These are phyloP conservation scores for Anhinga rufa DNA, from an alignment of 2,113 vertebrate species.

Conservation along the genomic window DNA sequence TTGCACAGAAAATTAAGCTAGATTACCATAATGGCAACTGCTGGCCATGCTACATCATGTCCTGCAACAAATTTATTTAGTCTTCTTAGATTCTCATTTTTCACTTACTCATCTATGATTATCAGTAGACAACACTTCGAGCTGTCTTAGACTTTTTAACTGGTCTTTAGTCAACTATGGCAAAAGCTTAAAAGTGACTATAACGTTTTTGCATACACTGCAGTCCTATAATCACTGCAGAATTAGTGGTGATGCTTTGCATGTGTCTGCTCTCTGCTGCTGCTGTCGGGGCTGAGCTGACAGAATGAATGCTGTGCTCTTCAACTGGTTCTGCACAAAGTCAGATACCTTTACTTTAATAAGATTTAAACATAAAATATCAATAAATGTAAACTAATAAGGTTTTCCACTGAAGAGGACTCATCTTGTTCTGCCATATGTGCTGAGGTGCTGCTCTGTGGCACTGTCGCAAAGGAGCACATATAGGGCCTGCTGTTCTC, in stretches of 20 bases:
- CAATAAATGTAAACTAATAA: neutral
- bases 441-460: neutral
- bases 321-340: neutral
- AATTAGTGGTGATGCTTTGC: neutral
- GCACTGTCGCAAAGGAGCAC: neutral
- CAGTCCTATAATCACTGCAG: neutral
- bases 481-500: neutral
- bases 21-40: neutral
- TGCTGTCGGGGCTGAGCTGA: neutral
- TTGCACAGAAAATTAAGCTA: neutral
- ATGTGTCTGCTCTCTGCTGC: neutral
- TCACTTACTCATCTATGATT: neutral
- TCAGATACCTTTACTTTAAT: neutral
- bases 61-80: neutral
- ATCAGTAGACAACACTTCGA: neutral
- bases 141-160: neutral
- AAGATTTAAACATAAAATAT: neutral
- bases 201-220: neutral
- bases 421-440: neutral
- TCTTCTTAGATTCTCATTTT: neutral
- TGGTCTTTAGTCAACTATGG: neutral
- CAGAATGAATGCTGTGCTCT: neutral
- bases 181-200: neutral
- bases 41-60: neutral
- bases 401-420: neutral